Evolutionary conservation across 1,140 invertebrate genomes (phyloP), one percentile per base, ranked within the genome.

Genomic region (Pantala flavescens): DNA sequence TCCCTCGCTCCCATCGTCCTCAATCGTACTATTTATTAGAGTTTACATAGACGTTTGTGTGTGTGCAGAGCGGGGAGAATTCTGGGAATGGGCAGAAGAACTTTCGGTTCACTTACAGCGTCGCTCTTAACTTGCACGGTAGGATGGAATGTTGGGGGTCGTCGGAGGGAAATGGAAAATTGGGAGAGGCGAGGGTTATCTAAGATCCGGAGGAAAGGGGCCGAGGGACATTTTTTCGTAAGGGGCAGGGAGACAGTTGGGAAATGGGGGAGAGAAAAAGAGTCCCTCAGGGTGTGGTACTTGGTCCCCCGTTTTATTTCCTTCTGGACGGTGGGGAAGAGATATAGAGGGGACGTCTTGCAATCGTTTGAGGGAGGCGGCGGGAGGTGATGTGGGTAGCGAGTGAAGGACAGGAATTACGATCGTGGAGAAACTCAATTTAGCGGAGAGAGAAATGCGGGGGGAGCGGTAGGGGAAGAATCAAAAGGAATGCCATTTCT

Each of bases 271-370:
- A 63, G 49, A 36, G 49, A 63, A 63, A 63, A 63, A 21, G n/a
- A 63, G 49, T 63, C 49, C 49, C 49, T 63, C 49, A 63, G 49
- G 49, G 49, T 63, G 49, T 63, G 49, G 49, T 63, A 63, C 49
- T 63, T 63, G 49, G 49, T 3, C 49, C 49, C 49, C 49, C 49
- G n/a, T 21, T 63, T 63, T 63, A 63, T 63, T 63, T 63, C 49
- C 49, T 63, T 63, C 49, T 63, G 49, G 49, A 63, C 49, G 49
- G 49, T 12, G 49, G n/a, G 49, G 49, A 63, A 63, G 16, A 63
- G 49, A 63, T 7, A 63, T 63, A 63, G 28, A 63, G 49, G 49
- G 49, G 49, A 63, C 49, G n/a, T 63, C 49, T 63, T 63, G 49
- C 16, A 63, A 63, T 63, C 16, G 49, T 63, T 16, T 63, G 49